phyloP scores from a whole-genome alignment of 2,888 invertebrate genomes.

The Torymus texanus region DNA sequence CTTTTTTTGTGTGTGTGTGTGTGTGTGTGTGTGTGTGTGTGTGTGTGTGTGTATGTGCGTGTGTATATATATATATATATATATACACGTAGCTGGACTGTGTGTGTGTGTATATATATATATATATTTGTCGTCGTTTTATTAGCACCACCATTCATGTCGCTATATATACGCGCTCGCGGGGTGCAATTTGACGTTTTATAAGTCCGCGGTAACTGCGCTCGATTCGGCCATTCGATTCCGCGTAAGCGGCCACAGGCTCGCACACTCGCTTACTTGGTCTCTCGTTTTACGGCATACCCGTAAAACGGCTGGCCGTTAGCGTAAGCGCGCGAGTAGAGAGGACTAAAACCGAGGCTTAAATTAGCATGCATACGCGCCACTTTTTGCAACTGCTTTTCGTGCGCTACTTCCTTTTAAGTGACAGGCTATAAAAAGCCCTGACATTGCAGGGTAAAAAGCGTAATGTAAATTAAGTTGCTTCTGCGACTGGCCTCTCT shows the following conservation, averaged over 20 bases:
- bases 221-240: slow-evolving; percentile 31
- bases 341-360: neutral
- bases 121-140: too few species aligned
- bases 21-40: too few species aligned
- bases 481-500: neutral
- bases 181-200: slow-evolving; percentile 14
- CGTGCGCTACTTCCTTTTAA: neutral
- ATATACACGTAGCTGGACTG: too few species aligned
- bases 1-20: too few species aligned
- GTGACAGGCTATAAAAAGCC: neutral
- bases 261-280: slow-evolving; percentile 10
- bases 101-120: too few species aligned
- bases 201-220: slow-evolving; percentile 21
- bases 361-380: slow-evolving; percentile 18
- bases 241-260: neutral
- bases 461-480: slow-evolving; percentile 17
- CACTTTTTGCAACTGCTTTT: slow-evolving; percentile 22
- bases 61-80: too few species aligned
- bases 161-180: too few species aligned
- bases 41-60: too few species aligned
- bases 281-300: neutral
- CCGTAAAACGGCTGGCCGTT: slow-evolving; percentile 1
- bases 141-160: too few species aligned
- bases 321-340: neutral
- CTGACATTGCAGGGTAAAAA: neutral